Conservation (phyloP, 2,888 invertebrate genomes). For the Idaea dimidiata region DNA sequence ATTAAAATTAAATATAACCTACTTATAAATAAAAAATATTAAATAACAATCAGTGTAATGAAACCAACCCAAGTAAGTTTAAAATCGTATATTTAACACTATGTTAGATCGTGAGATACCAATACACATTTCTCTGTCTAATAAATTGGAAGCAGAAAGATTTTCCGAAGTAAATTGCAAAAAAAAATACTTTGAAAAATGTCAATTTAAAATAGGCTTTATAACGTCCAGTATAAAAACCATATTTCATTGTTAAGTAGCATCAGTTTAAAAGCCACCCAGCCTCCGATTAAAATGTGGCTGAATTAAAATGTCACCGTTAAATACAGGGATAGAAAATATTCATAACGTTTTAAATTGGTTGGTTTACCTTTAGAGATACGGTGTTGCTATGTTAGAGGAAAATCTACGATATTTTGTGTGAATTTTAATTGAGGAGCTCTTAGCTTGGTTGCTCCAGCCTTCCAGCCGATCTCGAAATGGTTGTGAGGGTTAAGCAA, state of each 20-base stretch:
- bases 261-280: slow-evolving; percentile 9
- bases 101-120: too few species aligned
- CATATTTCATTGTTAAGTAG: slow-evolving; percentile 10
- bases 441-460: too few species aligned
- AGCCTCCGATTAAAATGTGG: slow-evolving; percentile 39
- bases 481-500: too few species aligned
- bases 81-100: too few species aligned
- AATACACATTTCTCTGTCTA: too few species aligned
- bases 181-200: not conserved
- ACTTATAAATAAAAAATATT: too few species aligned
- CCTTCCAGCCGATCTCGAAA: too few species aligned
- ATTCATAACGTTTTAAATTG: slow-evolving; percentile 36
- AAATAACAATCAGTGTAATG: too few species aligned
- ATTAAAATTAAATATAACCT: too few species aligned
- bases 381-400: slow-evolving; percentile 26
- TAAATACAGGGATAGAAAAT: slow-evolving; percentile 29
- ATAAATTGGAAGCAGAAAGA: not conserved
- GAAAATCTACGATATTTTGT: slow-evolving; percentile 7
- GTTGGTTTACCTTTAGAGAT: slow-evolving; percentile 38
- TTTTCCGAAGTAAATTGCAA: not conserved
- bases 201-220: slow-evolving; percentile 8
- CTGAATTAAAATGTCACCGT: slow-evolving; percentile 30
- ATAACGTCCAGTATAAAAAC: slow-evolving; percentile 1
- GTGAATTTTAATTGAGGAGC: too few species aligned
- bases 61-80: too few species aligned